Percentiles rank a stretch among this genome's conserved stretches.
Evolutionary conservation across 2,113 vertebrate species (phyloP).

Genomic region (Archilochus colubris): DNA sequence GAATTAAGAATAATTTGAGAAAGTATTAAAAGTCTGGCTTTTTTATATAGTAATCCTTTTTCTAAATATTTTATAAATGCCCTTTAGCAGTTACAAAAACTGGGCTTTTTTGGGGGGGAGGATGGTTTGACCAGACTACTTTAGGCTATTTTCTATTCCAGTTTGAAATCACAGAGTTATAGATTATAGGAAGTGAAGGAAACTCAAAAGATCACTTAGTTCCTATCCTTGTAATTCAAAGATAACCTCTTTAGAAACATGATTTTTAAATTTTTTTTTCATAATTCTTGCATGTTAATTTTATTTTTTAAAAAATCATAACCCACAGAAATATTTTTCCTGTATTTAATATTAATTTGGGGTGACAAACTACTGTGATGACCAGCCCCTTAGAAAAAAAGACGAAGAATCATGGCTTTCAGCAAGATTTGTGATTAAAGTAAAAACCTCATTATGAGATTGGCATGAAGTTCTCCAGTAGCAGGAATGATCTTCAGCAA

Average conservation of each 20-base stretch:
- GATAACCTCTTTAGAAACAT: neutral
- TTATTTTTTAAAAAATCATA: neutral
- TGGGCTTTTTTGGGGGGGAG: accelerated
- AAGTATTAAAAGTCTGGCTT: neutral
- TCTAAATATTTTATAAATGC: neutral
- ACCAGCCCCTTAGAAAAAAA: neutral
- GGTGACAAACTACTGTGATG: neutral
- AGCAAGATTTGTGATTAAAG: neutral
- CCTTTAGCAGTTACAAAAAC: neutral
- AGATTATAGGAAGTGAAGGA: neutral
- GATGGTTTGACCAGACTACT: neutral
- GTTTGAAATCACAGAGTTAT: neutral
- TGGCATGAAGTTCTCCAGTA: neutral
- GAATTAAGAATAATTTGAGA: neutral
- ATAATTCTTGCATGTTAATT: neutral
- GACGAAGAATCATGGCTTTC: neutral
- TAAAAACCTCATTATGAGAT: neutral
- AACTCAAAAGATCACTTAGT: neutral
- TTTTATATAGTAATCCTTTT: neutral
- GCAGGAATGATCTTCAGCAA: neutral
- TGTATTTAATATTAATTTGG: neutral
- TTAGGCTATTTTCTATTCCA: neutral
- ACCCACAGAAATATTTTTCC: neutral
- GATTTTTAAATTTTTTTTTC: neutral
- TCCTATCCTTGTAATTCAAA: neutral